Percentiles rank a stretch among this genome's conserved stretches.
These are phyloP conservation scores for Coenobita brevimanus DNA, from an alignment of 1,140 invertebrate genomes.

Conservation along the genomic window DNA sequence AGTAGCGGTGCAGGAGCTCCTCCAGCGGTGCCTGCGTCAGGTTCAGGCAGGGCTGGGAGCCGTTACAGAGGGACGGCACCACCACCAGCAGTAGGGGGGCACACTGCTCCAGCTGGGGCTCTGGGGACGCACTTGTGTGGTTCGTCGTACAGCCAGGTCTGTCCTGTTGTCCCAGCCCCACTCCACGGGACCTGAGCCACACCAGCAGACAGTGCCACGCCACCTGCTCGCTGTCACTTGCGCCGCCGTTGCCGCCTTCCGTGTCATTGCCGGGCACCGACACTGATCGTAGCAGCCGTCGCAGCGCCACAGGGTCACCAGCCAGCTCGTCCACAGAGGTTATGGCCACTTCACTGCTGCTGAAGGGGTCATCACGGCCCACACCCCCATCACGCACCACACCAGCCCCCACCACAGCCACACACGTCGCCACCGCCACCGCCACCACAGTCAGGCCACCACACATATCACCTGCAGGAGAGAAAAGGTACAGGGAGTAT, in stretches of 20 bases:
- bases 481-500: no score
- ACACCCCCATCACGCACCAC: not conserved
- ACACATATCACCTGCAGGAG: constrained; percentile 3
- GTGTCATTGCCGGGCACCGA: no score
- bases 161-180: not conserved
- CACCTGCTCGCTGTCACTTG: no score
- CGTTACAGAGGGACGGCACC: constrained; percentile 43
- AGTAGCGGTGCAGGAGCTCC: constrained; percentile 31
- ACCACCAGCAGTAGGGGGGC: constrained; percentile 32
- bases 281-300: no score
- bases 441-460: not conserved
- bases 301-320: no score
- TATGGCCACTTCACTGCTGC: not conserved
- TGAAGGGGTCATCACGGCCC: not conserved
- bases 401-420: not conserved
- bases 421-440: constrained; percentile 7
- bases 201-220: no score
- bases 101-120: not conserved
- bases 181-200: no score
- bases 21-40: constrained; percentile 43
- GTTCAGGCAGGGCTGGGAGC: constrained; percentile 41
- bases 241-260: no score
- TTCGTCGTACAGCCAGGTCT: not conserved
- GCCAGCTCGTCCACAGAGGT: not conserved
- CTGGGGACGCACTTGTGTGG: not conserved